These are phyloP conservation scores for Ceratoteleas bidentatus DNA, from an alignment of 1,140 invertebrate species.

Conservation along the genomic window DNA sequence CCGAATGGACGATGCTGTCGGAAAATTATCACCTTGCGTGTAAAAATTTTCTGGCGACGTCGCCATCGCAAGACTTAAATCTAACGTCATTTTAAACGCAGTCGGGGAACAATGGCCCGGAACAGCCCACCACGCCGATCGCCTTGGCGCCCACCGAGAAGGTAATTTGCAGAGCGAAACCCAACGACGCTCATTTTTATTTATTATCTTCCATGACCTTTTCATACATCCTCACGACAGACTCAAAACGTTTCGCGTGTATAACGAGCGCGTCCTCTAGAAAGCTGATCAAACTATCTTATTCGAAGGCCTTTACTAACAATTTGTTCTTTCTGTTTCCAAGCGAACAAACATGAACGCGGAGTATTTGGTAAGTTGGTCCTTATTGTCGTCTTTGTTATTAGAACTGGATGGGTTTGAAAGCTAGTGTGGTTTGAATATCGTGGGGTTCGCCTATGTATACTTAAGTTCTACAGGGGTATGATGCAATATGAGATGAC, in stretches of 20 bases:
- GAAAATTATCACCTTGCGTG: background rate
- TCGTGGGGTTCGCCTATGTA: too few species aligned
- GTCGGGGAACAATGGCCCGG: constrained; percentile 74
- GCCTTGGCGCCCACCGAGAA: constrained; percentile 70
- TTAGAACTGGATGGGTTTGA: too few species aligned
- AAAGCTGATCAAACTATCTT: background rate
- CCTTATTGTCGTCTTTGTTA: too few species aligned
- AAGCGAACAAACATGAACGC: too few species aligned
- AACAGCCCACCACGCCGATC: constrained; percentile 74
- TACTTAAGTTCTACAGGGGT: too few species aligned
- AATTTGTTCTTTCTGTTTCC: too few species aligned
- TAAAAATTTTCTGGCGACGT: background rate
- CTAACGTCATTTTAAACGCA: constrained; percentile 32
- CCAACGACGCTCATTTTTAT: constrained; percentile 7
- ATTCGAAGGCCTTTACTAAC: too few species aligned
- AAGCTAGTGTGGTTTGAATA: too few species aligned
- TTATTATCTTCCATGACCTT: background rate
- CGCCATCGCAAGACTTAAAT: background rate
- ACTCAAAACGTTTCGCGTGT: background rate
- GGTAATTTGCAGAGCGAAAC: constrained; percentile 64
- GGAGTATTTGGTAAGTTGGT: too few species aligned
- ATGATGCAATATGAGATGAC: too few species aligned
- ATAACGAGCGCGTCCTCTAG: background rate
- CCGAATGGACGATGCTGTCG: background rate
- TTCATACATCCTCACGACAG: background rate